A percentile compares a stretch with the other conserved stretches of the same genome.
Conservation (phyloP, 2,888 invertebrate species). For the Plagiodera versicolora region DNA sequence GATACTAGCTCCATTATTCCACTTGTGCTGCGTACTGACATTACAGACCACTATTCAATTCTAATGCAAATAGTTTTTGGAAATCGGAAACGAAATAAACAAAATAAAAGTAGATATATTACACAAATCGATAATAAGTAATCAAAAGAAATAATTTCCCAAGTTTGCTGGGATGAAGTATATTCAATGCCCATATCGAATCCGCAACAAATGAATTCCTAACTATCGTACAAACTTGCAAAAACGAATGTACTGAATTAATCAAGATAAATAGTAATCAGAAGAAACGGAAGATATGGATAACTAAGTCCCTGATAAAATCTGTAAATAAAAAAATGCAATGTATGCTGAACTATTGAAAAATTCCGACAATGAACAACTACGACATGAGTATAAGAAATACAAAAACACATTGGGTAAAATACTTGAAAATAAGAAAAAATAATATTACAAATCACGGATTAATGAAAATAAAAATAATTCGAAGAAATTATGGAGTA, state of each 20-base stretch:
- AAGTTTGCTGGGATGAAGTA: not conserved
- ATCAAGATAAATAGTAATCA: too few relatives aligned
- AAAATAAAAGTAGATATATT: not conserved
- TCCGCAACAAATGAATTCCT: too few relatives aligned
- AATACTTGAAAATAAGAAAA: not conserved
- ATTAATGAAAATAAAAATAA: not conserved
- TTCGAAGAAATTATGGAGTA: not conserved
- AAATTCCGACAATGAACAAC: conserved; percentile 2
- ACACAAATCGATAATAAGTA: not conserved
- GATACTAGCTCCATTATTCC: not conserved
- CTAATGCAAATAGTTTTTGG: not conserved
- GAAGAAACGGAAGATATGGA: too few relatives aligned
- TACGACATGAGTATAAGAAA: not conserved
- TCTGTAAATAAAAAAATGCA: not conserved
- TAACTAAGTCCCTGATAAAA: not conserved
- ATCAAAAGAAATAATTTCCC: not conserved
- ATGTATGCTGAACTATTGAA: not conserved
- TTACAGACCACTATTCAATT: conserved; percentile 1
- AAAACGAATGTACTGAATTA: too few relatives aligned
- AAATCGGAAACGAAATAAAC: not conserved
- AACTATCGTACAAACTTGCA: too few relatives aligned
- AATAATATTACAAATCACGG: not conserved
- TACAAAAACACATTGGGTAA: conserved; percentile 1
- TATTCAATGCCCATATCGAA: not conserved
- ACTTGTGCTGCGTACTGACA: not conserved